Evolutionary conservation across 2,113 vertebrate genomes (phyloP).

Genomic region (Mesoclemmys tuberculata): DNA sequence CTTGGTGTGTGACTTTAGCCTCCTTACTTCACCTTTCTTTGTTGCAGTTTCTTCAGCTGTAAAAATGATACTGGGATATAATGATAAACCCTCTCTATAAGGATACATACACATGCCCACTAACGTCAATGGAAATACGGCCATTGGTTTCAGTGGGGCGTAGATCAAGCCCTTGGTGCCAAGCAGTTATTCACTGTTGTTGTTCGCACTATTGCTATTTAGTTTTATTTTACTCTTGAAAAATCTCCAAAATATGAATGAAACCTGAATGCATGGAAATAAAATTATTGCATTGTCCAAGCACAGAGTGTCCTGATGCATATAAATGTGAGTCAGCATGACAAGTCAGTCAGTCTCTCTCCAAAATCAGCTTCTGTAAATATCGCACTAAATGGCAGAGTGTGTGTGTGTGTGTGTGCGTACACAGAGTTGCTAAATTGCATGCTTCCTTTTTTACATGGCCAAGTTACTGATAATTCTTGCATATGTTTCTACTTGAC

Average conservation of each 20-base stretch:
- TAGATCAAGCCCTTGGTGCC: not conserved
- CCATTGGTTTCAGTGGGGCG: not conserved
- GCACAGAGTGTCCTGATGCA: not conserved
- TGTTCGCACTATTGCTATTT: not conserved
- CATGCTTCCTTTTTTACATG: not conserved
- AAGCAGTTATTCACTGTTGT: no score
- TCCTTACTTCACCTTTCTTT: not conserved
- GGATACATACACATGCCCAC: no score
- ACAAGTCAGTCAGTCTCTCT: fast-evolving
- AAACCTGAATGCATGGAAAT: not conserved
- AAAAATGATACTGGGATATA: no score
- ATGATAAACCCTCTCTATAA: no score
- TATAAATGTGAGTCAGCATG: not conserved
- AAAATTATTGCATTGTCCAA: not conserved
- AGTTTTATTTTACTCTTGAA: not conserved
- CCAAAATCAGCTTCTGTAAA: not conserved
- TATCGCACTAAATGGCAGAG: no score
- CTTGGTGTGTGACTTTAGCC: not conserved
- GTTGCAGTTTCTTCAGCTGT: not conserved
- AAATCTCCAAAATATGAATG: not conserved
- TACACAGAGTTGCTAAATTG: not conserved
- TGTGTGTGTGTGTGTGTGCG: not conserved
- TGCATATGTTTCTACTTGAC: slow-evolving; percentile 28
- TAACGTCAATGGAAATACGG: not conserved
- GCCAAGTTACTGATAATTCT: slow-evolving; percentile 9